Percentiles rank a stretch among this genome's conserved stretches.
Evolutionary conservation across 2,888 invertebrate genomes (phyloP).

Genomic region (Xanthorhoe spadicearia): DNA sequence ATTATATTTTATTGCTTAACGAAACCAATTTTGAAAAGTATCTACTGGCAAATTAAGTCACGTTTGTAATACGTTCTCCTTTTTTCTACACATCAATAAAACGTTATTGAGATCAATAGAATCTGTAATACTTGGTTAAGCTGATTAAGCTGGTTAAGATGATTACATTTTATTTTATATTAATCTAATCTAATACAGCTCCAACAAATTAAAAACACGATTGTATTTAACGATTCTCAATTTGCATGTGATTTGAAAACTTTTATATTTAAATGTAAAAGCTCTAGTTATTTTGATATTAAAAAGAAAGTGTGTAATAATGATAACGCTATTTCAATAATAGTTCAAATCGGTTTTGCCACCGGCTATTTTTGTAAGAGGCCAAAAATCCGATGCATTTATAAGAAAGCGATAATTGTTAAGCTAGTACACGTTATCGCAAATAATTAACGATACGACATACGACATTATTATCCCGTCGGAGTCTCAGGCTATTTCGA

Average conservation of each 20-base stretch:
- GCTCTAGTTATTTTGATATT: no score
- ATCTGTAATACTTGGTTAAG: not conserved
- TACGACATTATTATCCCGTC: constrained; percentile 58
- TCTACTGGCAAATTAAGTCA: constrained; percentile 30
- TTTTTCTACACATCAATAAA: not conserved
- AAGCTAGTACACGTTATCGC: constrained; percentile 33
- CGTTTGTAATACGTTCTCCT: constrained; percentile 20
- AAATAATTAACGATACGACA: constrained; percentile 47
- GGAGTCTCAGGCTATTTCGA: constrained; percentile 69
- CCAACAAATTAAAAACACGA: not conserved
- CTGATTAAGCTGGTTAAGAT: not conserved
- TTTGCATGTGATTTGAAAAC: not conserved
- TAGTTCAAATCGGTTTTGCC: no score
- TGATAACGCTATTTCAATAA: no score
- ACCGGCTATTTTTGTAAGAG: no score
- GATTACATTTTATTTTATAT: not conserved
- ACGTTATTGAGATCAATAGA: not conserved
- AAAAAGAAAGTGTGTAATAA: no score
- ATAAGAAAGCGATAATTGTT: constrained; percentile 6
- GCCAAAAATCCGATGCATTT: not conserved
- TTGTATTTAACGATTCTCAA: not conserved
- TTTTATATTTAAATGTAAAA: not conserved
- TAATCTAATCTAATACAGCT: not conserved
- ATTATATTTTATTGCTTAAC: constrained; percentile 22
- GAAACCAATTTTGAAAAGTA: constrained; percentile 19